Evolutionary conservation across 1,140 invertebrate species (phyloP), one percentile per base, ranked within the genome.

Genomic region (Condylostylus longicornis): DNA sequence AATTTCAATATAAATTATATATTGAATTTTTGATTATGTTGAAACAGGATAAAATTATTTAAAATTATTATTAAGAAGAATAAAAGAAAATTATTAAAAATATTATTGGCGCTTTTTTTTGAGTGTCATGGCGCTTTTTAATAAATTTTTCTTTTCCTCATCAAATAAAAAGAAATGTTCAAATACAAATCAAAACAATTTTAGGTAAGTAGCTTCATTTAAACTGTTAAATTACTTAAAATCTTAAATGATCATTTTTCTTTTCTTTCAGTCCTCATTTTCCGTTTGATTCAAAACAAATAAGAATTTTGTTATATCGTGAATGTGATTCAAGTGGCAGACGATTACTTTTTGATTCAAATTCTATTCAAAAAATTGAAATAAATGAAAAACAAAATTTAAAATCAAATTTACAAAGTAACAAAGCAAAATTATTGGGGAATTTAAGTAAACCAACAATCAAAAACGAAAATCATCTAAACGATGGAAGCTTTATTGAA

Each of bases 331-430:
- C 74, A 51, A 69, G 75, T 42, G 82, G 82, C 10, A 66, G 82
- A 38, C 80, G 79, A 48, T 63, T 90, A 14, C 65, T 90, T 7
- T 90, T 87, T 61, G 87, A 91, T 64, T 89, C 85, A 5, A 70
- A 77, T 43, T 69, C 77, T 18, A 67, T 80, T 47, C 66, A 75
- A 39, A 77, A 58, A 46, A 54, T 58, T 42, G 46, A 42, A 35
- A 38, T 51, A 44, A 51, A 59, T 38, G 38, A 43, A 49, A 36
- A 52, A 48, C 21, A 40, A 34, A n/a, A n/a, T n/a, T n/a, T n/a
- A n/a, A n/a, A n/a, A n/a, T n/a, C n/a, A n/a, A n/a, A n/a, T n/a
- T n/a, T n/a, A n/a, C n/a, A n/a, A n/a, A n/a, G n/a, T n/a, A n/a
- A n/a, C n/a, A n/a, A n/a, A n/a, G n/a, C n/a, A n/a, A n/a, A n/a